Conservation (phyloP, 2,888 invertebrate species). For the Leucoma salicis region DNA sequence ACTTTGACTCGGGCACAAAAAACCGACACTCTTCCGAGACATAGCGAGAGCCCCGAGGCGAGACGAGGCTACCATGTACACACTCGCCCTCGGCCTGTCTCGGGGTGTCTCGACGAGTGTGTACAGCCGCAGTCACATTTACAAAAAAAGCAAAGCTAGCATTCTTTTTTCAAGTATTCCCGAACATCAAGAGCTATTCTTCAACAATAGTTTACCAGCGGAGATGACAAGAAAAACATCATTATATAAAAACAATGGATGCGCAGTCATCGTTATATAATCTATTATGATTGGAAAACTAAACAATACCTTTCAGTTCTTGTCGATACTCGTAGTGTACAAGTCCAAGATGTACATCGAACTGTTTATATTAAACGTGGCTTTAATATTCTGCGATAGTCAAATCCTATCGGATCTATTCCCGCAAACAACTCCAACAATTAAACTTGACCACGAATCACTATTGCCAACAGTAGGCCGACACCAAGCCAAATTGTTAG, state of each 20-base stretch:
- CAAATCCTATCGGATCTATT: slow-evolving; percentile 2
- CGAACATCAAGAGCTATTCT: no score
- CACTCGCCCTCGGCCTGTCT: no score
- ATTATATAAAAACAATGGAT: not conserved
- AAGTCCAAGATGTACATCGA: not conserved
- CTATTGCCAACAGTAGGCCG: not conserved
- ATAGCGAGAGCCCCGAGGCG: no score
- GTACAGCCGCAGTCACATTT: no score
- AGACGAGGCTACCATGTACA: no score
- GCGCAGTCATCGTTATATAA: not conserved
- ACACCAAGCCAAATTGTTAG: not conserved
- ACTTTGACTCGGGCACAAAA: no score
- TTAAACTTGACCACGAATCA: not conserved
- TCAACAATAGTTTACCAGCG: no score
- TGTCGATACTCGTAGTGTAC: not conserved
- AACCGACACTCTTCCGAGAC: no score
- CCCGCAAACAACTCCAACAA: not conserved
- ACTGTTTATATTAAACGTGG: not conserved
- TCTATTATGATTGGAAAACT: not conserved
- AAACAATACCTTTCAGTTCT: not conserved
- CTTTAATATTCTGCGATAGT: not conserved
- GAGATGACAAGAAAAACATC: no score
- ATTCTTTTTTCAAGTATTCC: no score
- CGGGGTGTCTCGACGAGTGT: no score
- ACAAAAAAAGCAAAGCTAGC: no score